A percentile compares a stretch with the other conserved stretches of the same genome.
Conservation (phyloP, 2,797 vertebrate genomes). For the Ateles fusciceps region DNA sequence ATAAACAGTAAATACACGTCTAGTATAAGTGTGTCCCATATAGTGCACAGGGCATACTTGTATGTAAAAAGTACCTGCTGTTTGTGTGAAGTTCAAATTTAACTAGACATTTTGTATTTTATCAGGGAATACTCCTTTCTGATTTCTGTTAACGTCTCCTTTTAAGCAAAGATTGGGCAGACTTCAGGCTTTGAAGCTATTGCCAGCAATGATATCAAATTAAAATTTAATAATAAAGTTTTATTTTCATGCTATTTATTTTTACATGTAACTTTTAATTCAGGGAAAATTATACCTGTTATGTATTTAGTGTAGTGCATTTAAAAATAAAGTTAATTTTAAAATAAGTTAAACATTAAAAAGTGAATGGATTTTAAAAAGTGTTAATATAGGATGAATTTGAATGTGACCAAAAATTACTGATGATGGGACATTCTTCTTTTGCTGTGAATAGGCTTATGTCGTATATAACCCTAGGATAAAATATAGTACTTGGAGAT, state of each 20-base stretch:
- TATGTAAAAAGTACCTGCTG: background rate
- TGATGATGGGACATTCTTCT: background rate
- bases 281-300: background rate
- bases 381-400: background rate
- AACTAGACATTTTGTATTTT: background rate
- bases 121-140: background rate
- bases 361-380: background rate
- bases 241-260: background rate
- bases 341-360: conserved; percentile 16
- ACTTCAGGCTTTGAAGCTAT: background rate
- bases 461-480: background rate
- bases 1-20: background rate
- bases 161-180: background rate
- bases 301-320: background rate
- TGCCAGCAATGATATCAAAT: background rate
- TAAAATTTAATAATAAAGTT: background rate
- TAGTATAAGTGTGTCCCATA: background rate
- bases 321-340: conserved; percentile 38
- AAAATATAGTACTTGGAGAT: background rate
- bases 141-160: background rate
- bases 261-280: background rate
- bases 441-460: background rate
- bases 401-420: background rate
- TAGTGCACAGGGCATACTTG: background rate
- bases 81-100: conserved; percentile 21